These are phyloP conservation scores for Kuschelorhynchus macadamiae DNA, from an alignment of 2,888 invertebrate genomes.

Conservation along the genomic window DNA sequence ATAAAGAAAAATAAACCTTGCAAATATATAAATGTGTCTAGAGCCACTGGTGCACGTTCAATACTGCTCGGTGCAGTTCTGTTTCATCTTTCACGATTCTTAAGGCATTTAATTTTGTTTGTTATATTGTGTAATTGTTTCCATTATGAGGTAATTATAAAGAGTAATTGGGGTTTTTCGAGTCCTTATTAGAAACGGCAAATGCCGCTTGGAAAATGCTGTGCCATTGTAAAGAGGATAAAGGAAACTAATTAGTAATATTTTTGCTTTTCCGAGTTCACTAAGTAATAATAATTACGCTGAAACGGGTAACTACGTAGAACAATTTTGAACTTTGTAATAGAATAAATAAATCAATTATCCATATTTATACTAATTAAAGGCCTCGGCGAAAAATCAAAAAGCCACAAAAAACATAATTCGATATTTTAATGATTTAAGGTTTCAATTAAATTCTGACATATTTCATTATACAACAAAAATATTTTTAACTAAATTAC, in stretches of 20 bases:
- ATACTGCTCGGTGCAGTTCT: constrained; percentile 36
- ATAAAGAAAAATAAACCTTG: constrained; percentile 43
- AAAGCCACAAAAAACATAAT: too few relatives aligned
- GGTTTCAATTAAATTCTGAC: too few relatives aligned
- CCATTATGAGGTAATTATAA: constrained; percentile 47
- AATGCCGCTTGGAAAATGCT: constrained; percentile 2
- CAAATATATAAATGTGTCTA: constrained; percentile 46
- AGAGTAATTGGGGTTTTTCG: constrained; percentile 34
- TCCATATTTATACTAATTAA: too few relatives aligned
- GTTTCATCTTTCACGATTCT: constrained; percentile 31
- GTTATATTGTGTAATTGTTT: constrained; percentile 45
- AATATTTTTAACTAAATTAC: too few relatives aligned
- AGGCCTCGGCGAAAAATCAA: too few relatives aligned
- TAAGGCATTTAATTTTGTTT: constrained; percentile 45
- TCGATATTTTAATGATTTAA: too few relatives aligned
- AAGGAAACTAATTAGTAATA: neutral
- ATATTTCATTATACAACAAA: too few relatives aligned
- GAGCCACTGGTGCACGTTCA: constrained; percentile 43
- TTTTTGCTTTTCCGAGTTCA: too few relatives aligned
- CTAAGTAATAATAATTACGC: neutral
- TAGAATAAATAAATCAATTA: too few relatives aligned
- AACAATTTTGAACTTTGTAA: too few relatives aligned
- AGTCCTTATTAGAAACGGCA: constrained; percentile 23
- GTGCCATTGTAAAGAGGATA: constrained; percentile 14
- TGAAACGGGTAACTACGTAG: neutral